Percentiles rank a stretch among this genome's conserved stretches.
Evolutionary conservation across 2,888 invertebrate species (phyloP).

Genomic region (Drosophila barbarae): DNA sequence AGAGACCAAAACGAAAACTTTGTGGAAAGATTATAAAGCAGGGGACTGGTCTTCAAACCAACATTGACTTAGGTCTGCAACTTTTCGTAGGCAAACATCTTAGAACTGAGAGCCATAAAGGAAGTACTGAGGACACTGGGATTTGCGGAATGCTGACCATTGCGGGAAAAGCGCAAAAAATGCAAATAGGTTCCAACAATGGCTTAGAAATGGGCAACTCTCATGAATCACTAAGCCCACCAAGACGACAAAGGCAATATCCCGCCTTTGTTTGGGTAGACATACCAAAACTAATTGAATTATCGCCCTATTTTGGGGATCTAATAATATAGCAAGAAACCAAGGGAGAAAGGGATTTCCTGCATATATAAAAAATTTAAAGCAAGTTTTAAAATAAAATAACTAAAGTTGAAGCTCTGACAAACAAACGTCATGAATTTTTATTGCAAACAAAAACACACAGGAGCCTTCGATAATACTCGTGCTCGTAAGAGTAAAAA

Average conservation of each 20-base stretch:
- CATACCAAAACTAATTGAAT: conserved; percentile 62
- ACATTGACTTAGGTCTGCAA: conserved; percentile 56
- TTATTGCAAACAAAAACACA: conserved; percentile 42
- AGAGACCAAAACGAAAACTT: conserved; percentile 40
- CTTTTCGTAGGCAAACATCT: conserved; percentile 69
- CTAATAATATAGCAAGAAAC: conserved; percentile 25
- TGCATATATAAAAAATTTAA: conserved; percentile 18
- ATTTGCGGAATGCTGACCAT: conserved; percentile 19
- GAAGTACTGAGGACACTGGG: conserved; percentile 43
- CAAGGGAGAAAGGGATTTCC: background rate
- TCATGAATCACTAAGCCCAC: conserved; percentile 16
- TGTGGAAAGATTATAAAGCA: background rate
- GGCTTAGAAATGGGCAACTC: conserved; percentile 21
- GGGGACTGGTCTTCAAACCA: conserved; percentile 39
- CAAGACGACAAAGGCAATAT: conserved; percentile 15
- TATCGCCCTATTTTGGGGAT: conserved; percentile 47
- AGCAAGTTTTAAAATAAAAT: conserved; percentile 33
- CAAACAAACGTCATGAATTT: conserved; percentile 61
- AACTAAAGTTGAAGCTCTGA: conserved; percentile 10
- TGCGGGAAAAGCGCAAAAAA: conserved; percentile 44
- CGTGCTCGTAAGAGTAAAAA: conserved; percentile 35
- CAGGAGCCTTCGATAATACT: conserved; percentile 21
- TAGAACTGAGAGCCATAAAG: conserved; percentile 60
- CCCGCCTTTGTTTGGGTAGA: conserved; percentile 20
- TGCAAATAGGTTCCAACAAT: conserved; percentile 68